These are phyloP conservation scores for Triops cancriformis DNA, from an alignment of 1,140 invertebrate genomes.

Conservation along the genomic window DNA sequence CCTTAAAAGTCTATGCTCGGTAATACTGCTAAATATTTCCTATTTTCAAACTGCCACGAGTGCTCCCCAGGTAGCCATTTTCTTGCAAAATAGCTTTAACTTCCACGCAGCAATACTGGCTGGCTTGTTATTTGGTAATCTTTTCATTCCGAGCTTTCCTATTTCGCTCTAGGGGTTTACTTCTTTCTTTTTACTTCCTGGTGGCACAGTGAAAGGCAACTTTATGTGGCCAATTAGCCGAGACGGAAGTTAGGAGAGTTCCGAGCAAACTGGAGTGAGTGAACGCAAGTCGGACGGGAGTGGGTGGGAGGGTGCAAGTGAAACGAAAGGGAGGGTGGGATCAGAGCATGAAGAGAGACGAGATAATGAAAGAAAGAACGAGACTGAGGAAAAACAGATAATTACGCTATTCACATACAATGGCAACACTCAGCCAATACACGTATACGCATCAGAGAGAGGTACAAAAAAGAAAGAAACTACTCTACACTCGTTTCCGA, in stretches of 20 bases:
- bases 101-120: not conserved
- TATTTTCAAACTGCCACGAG: not conserved
- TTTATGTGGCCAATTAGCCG: constrained; percentile 9
- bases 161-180: not conserved
- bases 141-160: not conserved
- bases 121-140: constrained; percentile 12
- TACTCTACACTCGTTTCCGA: not conserved
- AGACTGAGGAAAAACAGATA: not conserved
- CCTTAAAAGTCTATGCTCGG: not conserved
- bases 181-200: not conserved
- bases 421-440: not conserved
- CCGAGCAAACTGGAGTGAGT: too few relatives aligned
- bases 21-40: not conserved
- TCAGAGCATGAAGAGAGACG: not conserved
- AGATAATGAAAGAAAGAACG: not conserved
- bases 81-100: constrained; percentile 5
- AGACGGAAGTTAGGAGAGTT: not conserved
- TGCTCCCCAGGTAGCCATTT: not conserved
- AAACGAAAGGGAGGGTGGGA: too few relatives aligned
- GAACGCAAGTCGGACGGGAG: too few relatives aligned
- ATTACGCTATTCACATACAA: not conserved
- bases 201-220: not conserved
- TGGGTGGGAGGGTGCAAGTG: too few relatives aligned
- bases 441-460: not conserved
- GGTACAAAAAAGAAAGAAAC: not conserved